These are phyloP conservation scores for Bolinopsis microptera DNA, from an alignment of 37 sponge, comb jelly and placozoan genomes.

Conservation along the genomic window DNA sequence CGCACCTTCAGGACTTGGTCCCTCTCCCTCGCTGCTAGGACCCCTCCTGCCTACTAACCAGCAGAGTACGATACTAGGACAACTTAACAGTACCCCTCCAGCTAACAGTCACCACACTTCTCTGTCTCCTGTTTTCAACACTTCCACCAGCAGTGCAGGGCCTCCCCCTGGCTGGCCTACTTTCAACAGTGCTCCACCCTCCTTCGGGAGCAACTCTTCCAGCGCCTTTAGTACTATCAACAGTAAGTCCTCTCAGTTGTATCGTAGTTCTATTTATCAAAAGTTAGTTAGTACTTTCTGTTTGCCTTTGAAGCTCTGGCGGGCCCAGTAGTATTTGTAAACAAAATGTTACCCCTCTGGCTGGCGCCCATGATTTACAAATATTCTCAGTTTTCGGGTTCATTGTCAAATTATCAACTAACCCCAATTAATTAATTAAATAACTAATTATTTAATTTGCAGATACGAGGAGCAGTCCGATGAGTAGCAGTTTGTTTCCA, in stretches of 20 bases:
- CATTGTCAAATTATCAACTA: too few relatives aligned
- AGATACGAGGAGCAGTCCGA: background rate
- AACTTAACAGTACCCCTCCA: background rate
- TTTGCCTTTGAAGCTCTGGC: too few relatives aligned
- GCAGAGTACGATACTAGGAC: background rate
- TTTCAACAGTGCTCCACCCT: background rate
- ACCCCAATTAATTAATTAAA: too few relatives aligned
- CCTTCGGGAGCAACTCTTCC: background rate
- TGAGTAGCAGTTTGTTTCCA: background rate
- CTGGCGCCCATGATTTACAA: too few relatives aligned
- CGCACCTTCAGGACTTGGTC: background rate
- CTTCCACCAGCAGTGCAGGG: background rate
- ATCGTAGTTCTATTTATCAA: too few relatives aligned
- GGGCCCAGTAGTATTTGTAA: too few relatives aligned
- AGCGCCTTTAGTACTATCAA: background rate
- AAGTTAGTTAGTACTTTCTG: too few relatives aligned
- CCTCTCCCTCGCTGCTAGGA: background rate
- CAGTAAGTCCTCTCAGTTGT: background rate
- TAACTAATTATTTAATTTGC: background rate
- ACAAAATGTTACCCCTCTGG: too few relatives aligned
- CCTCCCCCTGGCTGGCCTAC: background rate
- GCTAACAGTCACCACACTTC: background rate
- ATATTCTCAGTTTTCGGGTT: too few relatives aligned
- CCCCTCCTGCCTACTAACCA: background rate
- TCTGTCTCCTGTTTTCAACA: background rate